Percentiles rank a stretch among this genome's conserved stretches.
These are phyloP conservation scores for Galagoides demidoff DNA, from an alignment of 2,797 vertebrate species.

Conservation along the genomic window DNA sequence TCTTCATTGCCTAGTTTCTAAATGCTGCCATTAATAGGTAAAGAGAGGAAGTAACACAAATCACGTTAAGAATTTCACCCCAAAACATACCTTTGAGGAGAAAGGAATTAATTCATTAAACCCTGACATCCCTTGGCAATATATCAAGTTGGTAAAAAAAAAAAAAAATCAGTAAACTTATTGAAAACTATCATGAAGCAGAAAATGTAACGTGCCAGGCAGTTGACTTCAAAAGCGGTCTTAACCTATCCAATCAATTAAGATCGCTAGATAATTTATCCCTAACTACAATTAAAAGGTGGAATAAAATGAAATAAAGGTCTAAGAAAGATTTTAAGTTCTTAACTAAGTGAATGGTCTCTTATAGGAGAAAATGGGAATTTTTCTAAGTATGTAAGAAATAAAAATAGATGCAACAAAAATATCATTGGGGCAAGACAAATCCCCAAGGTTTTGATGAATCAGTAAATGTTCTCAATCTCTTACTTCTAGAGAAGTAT, in stretches of 20 bases:
- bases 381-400: constrained; percentile 41
- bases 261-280: not conserved
- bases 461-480: not conserved
- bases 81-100: not conserved
- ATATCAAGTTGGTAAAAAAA: not conserved
- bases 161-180: constrained; percentile 1
- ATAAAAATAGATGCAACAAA: constrained; percentile 34
- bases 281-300: not conserved
- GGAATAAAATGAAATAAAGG: not conserved
- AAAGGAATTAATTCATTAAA: constrained; percentile 32
- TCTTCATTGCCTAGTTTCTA: constrained; percentile 4
- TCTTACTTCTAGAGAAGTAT: not conserved
- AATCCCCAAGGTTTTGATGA: not conserved
- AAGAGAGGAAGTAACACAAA: not conserved
- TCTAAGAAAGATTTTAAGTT: not conserved
- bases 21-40: not conserved
- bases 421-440: not conserved
- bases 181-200: constrained; percentile 11
- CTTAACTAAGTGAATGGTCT: not conserved
- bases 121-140: not conserved
- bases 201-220: not conserved
- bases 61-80: not conserved
- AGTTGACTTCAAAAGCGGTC: not conserved
- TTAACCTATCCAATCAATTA: not conserved
- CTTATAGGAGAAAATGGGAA: not conserved